Evolutionary conservation across 2,888 invertebrate genomes (phyloP).

Genomic region (Fragum whitleyi): DNA sequence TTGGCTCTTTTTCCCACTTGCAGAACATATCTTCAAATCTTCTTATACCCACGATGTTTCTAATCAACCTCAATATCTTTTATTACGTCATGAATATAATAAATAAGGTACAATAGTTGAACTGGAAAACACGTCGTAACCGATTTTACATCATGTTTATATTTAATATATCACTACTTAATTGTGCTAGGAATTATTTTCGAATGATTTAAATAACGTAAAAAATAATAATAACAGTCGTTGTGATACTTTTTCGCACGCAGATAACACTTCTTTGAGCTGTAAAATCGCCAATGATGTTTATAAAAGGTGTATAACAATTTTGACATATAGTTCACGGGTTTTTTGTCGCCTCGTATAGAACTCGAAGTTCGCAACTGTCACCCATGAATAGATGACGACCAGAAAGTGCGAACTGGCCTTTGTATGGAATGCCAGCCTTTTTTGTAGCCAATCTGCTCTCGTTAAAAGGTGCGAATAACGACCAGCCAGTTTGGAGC

Average conservation of each 20-base stretch:
- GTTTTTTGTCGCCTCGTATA: conserved; percentile 28
- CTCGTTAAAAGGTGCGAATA: conserved; percentile 52
- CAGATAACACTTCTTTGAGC: background rate
- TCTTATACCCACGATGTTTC: no score
- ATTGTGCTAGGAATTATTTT: no score
- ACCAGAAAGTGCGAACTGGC: conserved; percentile 39
- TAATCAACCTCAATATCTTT: no score
- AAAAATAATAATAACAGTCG: background rate
- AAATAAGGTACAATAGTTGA: no score
- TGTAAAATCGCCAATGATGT: conserved; percentile 28
- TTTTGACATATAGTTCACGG: conserved; percentile 53
- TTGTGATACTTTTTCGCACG: background rate
- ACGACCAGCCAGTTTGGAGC: conserved; percentile 25
- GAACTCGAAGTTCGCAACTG: conserved; percentile 31
- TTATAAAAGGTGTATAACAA: conserved; percentile 32
- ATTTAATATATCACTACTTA: no score
- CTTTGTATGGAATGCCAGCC: conserved; percentile 35
- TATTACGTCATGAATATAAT: no score
- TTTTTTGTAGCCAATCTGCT: conserved; percentile 19
- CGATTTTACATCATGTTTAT: no score
- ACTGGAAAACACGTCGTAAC: no score
- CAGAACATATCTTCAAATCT: background rate
- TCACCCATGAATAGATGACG: conserved; percentile 30
- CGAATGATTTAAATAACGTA: no score
- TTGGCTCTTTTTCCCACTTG: conserved; percentile 5